These are phyloP conservation scores for Styela clava DNA, from an alignment of 23 tunicate species.

Conservation along the genomic window DNA sequence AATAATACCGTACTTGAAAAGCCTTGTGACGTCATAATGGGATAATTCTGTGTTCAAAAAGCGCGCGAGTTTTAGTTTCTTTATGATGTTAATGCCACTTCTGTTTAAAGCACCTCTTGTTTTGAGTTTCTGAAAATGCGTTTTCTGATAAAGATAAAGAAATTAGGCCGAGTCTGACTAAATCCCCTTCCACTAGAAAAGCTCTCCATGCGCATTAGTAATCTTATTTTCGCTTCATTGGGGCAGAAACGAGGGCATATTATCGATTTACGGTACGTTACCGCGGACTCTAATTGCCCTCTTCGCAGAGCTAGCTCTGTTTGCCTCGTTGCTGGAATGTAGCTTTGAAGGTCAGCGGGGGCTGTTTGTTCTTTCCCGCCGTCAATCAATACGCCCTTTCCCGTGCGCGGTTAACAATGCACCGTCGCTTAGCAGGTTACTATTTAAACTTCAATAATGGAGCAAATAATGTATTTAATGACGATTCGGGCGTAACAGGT, in stretches of 20 bases:
- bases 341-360: not conserved
- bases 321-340: not conserved
- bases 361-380: not conserved
- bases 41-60: not conserved
- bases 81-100: not conserved
- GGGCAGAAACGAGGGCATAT: not conserved
- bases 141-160: not conserved
- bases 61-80: not conserved
- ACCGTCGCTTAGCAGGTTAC: not conserved
- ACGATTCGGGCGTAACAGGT: too few relatives aligned
- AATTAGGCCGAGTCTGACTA: not conserved
- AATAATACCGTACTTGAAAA: not conserved
- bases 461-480: too few relatives aligned
- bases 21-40: not conserved
- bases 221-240: not conserved
- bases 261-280: not conserved
- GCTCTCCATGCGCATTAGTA: not conserved
- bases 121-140: not conserved
- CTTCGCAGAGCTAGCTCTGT: not conserved
- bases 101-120: not conserved
- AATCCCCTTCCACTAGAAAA: not conserved
- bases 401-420: not conserved
- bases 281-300: not conserved
- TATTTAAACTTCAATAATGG: not conserved
- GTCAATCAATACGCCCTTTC: not conserved